Percentiles rank a stretch among this genome's conserved stretches.
Evolutionary conservation across 2,888 invertebrate genomes (phyloP).

Genomic region (Gibbula magus): DNA sequence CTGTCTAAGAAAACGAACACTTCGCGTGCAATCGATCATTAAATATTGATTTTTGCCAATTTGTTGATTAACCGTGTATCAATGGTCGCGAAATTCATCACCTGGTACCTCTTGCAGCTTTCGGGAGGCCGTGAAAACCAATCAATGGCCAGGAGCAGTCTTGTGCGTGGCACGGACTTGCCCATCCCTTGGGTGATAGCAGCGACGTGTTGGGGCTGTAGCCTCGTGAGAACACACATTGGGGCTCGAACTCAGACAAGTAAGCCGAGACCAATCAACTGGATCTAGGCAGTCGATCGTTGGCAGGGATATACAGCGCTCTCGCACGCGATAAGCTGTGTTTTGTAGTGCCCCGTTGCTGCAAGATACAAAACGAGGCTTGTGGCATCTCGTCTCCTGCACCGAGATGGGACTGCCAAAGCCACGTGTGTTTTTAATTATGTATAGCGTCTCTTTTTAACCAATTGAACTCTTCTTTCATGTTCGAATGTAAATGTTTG

Average conservation of each 20-base stretch:
- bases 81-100: background rate
- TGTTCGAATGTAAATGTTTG: too few relatives aligned
- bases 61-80: slow-evolving; percentile 20
- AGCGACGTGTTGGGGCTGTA: background rate
- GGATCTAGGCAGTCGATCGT: background rate
- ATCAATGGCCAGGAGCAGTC: background rate
- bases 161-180: background rate
- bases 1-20: slow-evolving; percentile 2
- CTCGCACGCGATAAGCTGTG: background rate
- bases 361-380: background rate
- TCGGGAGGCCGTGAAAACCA: background rate
- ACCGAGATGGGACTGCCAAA: background rate
- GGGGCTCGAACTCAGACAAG: slow-evolving; percentile 12
- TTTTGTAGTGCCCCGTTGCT: background rate
- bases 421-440: background rate
- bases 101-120: slow-evolving; percentile 3
- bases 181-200: slow-evolving; percentile 13
- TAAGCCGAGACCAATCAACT: background rate
- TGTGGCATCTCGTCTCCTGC: background rate
- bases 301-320: background rate
- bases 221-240: slow-evolving; percentile 6
- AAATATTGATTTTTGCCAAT: slow-evolving; percentile 22
- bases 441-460: background rate
- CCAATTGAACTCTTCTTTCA: background rate
- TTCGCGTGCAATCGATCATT: slow-evolving; percentile 3